Evolutionary conservation across 2,888 invertebrate genomes (phyloP).

Genomic region (Cosmia trapezina): DNA sequence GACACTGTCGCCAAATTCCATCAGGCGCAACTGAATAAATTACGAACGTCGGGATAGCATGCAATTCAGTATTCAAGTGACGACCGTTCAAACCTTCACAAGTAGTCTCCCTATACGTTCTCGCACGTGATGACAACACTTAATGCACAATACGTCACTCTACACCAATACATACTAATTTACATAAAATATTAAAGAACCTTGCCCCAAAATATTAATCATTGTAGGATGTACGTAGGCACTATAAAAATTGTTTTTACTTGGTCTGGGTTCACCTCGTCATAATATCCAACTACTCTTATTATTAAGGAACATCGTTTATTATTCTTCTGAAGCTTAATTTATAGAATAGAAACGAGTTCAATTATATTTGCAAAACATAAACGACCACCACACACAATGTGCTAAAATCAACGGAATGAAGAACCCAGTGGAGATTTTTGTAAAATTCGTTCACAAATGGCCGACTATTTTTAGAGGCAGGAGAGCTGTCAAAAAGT

Average conservation of each 20-base stretch:
- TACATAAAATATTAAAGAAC: constrained; percentile 85
- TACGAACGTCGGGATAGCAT: constrained; percentile 58
- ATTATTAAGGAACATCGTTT: constrained; percentile 58
- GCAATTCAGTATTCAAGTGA: constrained; percentile 62
- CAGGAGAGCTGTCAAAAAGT: constrained; percentile 72
- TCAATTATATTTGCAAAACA: constrained; percentile 55
- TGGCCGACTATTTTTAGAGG: constrained; percentile 76
- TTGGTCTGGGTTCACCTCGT: constrained; percentile 77
- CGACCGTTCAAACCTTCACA: constrained; percentile 66
- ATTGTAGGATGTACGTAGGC: constrained; percentile 87
- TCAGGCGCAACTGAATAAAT: constrained; percentile 65
- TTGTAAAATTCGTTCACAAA: constrained; percentile 72
- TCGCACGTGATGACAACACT: constrained; percentile 81
- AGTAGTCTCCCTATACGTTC: constrained; percentile 71
- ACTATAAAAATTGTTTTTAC: constrained; percentile 82
- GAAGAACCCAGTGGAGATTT: constrained; percentile 32
- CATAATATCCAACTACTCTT: constrained; percentile 54
- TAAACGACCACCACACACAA: constrained; percentile 59
- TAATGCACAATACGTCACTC: constrained; percentile 78
- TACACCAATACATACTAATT: constrained; percentile 83
- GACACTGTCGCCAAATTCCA: constrained; percentile 73
- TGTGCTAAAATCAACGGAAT: constrained; percentile 59
- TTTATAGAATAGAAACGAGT: constrained; percentile 65
- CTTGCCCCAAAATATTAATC: constrained; percentile 87
- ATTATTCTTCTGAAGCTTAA: constrained; percentile 52